Evolutionary conservation across 2,797 vertebrate species (phyloP), one percentile per base, ranked within the genome.

Genomic region (Phylloscopus collybita): DNA sequence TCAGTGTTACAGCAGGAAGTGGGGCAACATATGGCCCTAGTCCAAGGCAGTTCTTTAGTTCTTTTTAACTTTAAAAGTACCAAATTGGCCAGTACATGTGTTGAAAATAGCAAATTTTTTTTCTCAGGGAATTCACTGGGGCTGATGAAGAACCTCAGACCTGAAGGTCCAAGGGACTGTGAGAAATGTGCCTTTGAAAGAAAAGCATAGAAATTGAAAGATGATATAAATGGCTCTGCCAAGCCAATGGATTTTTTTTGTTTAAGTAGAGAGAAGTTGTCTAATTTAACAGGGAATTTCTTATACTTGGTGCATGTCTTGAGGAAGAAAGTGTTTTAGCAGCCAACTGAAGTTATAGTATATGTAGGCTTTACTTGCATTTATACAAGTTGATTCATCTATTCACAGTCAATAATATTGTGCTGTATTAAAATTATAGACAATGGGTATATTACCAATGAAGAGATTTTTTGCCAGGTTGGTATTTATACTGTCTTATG

Each of bases 21-120:
- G 62, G 23, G 27, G 18, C 32, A 79, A 47, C 9, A 10, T 30
- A 34, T 3, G 30, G 20, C n/a, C 15, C 8, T 16, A 38, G 34
- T n/a, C 14, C 50, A 74, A 40, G 26, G n/a, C 27, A 62, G 16
- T 47, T 90, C 20, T 78, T 47, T 13, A 42, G 16, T 27, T 91
- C 32, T 44, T 22, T 64, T 82, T 79, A 76, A 47, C 22, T 85
- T 91, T 26, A 67, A 76, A 51, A 78, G 9, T 30, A n/a, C n/a
- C 0, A 0, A 65, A 44, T 8, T 69, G 18, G 27, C 22, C 12
- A 59, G 32, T 36, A 47, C 12, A 13, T 0, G 0, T 34, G 11
- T 79, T 81, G 70, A 81, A 81, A 84, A 73, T n/a, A 29, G 7
- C 6, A 19, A 1, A 5, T 38, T 17, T 45, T 34, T 45, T 34